Evolutionary conservation across 1,140 invertebrate genomes (phyloP).

Genomic region (Paralvinella palmiformis): DNA sequence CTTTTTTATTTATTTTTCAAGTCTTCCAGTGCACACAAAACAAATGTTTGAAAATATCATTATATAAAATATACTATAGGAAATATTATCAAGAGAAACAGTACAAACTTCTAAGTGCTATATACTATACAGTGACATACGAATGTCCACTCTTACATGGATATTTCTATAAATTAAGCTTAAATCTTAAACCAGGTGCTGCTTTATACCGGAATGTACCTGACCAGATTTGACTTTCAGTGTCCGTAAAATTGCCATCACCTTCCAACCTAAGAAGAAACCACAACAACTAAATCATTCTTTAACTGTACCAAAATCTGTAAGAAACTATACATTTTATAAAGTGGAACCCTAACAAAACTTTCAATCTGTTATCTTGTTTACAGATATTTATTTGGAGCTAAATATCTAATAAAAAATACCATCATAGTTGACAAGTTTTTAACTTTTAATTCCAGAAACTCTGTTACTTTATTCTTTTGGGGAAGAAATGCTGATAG

Average conservation of each 20-base stretch:
- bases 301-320: background rate
- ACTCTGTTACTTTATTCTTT: too few relatives aligned
- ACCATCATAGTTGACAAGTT: background rate
- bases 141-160: too few relatives aligned
- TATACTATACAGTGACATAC: too few relatives aligned
- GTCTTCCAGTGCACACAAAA: too few relatives aligned
- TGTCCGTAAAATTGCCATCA: slow-evolving; percentile 42
- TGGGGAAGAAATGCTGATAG: too few relatives aligned
- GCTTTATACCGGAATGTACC: slow-evolving; percentile 42
- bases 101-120: too few relatives aligned
- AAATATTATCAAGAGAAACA: too few relatives aligned
- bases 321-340: background rate
- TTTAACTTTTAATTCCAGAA: background rate
- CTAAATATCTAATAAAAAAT: background rate
- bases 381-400: background rate
- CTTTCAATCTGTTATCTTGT: background rate
- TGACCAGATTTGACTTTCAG: slow-evolving; percentile 40
- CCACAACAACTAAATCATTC: background rate
- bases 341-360: background rate
- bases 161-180: slow-evolving; percentile 30
- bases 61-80: too few relatives aligned
- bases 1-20: too few relatives aligned
- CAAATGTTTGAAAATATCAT: too few relatives aligned
- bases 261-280: slow-evolving; percentile 39
- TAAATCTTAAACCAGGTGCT: slow-evolving; percentile 39